Base-by-base conservation (phyloP, 2,113 vertebrate species). In the Cebus imitator region DNA sequence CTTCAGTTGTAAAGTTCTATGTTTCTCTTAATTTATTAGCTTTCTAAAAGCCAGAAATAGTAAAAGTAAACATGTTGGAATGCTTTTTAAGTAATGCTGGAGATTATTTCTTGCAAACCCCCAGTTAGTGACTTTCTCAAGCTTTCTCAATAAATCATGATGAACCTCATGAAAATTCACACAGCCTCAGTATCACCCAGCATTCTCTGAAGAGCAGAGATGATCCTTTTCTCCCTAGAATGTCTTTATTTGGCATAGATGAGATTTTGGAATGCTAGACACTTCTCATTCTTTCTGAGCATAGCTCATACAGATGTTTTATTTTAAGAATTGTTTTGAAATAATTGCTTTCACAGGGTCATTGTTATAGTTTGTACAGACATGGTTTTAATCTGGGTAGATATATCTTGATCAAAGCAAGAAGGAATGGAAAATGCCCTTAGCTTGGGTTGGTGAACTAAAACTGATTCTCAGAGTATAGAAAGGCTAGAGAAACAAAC, bases 321-420 rank as follows among this genome's bases (percentile, higher is more conserved):
- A 89, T 97, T 98, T 98, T 98, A 98, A 98, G 85, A 94, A 68
- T 91, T 98, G 5, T 76, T 98, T 97, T 96, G 68, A 89, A 98
- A 98, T 97, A 96, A 98, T 94, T 98, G 32, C 32, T 76, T 98
- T 94, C 95, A 78, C 81, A 94, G 16, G 45, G 80, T 97, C 96
- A 94, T 87, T 98, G 93, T 97, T 98, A 55, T 78, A 94, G 25
- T 98, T 97, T 97, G 82, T 95, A 70, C 30, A 97, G 90, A 61
- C 55, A 97, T 85, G 95, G 85, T 98, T 85, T 90, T 97, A 98
- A 97, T 98, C 98, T 98, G 91, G 88, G 57, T 96, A 98, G 96
- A 96, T 93, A 91, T 73, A 96, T 97, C 7, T 70, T 96, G 84
- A 98, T 98, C 91, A 98, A 98, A 98, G 89, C 8, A 40, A 98